Conservation (phyloP, 2,888 invertebrate genomes). For the Cheiracanthium punctorium region DNA sequence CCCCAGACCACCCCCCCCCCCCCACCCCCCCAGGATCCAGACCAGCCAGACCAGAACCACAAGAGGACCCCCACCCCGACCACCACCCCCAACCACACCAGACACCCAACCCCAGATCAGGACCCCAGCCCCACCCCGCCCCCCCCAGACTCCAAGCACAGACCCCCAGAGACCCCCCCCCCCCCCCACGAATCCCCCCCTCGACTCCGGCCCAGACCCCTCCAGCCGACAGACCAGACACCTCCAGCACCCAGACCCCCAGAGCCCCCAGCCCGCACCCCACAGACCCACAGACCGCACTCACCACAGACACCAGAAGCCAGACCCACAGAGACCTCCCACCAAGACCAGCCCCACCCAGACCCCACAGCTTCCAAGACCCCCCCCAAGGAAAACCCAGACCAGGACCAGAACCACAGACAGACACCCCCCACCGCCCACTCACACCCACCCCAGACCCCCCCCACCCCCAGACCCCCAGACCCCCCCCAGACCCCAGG, state of each 20-base stretch:
- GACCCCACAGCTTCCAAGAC: background rate
- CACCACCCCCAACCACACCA: background rate
- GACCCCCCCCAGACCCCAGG: background rate
- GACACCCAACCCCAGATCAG: background rate
- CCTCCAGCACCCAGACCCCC: background rate
- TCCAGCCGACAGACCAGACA: background rate
- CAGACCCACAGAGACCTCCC: background rate
- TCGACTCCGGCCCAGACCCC: background rate
- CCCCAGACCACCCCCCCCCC: background rate
- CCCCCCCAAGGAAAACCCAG: background rate
- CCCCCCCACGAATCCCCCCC: background rate
- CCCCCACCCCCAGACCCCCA: background rate
- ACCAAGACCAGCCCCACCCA: background rate
- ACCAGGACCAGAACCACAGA: background rate
- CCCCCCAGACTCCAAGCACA: background rate
- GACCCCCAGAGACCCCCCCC: background rate
- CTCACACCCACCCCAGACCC: too few species aligned
- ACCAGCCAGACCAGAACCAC: background rate
- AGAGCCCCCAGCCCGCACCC: background rate
- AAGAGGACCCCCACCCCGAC: background rate
- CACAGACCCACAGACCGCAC: background rate
- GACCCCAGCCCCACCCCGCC: background rate
- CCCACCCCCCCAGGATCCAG: background rate
- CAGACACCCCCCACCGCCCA: background rate
- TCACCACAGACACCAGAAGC: background rate